phyloP scores from a whole-genome alignment of 2,888 invertebrate species.

The Scaptomyza caliginosa region DNA sequence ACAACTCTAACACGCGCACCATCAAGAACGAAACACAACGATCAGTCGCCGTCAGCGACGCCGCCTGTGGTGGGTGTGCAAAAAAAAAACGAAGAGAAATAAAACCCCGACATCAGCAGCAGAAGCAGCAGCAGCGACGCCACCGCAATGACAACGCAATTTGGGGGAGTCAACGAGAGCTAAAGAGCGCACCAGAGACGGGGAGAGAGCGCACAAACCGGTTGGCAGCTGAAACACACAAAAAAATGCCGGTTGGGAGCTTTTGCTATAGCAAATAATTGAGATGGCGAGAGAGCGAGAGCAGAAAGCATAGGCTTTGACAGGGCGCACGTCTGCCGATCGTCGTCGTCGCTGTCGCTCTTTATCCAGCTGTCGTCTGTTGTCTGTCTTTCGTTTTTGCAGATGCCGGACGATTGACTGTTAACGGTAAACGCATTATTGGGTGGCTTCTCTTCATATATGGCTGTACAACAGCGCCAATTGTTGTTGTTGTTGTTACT shows the following conservation, averaged over 20 bases:
- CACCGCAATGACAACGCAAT: constrained; percentile 60
- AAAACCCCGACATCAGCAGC: constrained; percentile 20
- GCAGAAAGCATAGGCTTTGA: constrained; percentile 11
- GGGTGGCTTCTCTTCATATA: constrained; percentile 50
- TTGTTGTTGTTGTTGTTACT: constrained; percentile 31
- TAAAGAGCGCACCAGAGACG: constrained; percentile 22
- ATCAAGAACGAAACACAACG: constrained; percentile 65
- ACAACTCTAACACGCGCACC: constrained; percentile 67
- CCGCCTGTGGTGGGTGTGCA: constrained; percentile 68
- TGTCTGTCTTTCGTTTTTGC: constrained; percentile 40
- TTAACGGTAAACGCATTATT: constrained; percentile 72
- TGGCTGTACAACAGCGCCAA: constrained; percentile 29
- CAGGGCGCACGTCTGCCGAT: constrained; percentile 31
- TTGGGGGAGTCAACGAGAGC: constrained; percentile 70
- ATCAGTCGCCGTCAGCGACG: constrained; percentile 49
- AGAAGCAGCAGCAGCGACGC: constrained; percentile 20
- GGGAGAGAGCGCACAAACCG: constrained; percentile 53
- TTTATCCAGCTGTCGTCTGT: constrained; percentile 55
- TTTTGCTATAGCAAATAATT: constrained; percentile 38
- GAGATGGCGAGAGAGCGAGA: neutral
- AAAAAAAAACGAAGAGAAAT: constrained; percentile 31
- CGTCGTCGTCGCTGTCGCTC: constrained; percentile 2
- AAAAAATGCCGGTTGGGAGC: constrained; percentile 71
- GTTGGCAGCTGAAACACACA: constrained; percentile 63
- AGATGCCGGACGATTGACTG: constrained; percentile 62